These are phyloP conservation scores for Ciconia stormi DNA, from an alignment of 2,113 vertebrate genomes.

Conservation along the genomic window DNA sequence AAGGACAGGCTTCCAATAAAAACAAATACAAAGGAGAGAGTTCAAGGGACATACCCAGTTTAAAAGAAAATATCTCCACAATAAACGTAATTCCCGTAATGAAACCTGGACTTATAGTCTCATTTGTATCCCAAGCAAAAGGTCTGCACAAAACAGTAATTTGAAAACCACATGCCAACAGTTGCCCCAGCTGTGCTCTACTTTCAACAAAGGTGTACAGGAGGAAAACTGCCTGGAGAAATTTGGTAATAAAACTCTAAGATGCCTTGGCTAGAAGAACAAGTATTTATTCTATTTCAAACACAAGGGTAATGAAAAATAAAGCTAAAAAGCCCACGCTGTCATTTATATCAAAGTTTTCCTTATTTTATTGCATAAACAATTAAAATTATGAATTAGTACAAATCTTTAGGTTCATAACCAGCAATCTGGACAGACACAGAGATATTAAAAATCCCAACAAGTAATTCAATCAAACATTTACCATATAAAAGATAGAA, in stretches of 20 bases:
- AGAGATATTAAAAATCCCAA: constrained; percentile 48
- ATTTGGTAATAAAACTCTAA: neutral
- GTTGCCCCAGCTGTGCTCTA: neutral
- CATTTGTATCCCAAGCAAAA: neutral
- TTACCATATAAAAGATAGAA: constrained; percentile 26
- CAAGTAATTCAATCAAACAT: constrained; percentile 38
- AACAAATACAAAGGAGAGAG: neutral
- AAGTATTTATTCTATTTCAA: constrained; percentile 35
- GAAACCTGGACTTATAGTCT: neutral
- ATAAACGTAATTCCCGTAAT: neutral
- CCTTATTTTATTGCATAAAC: constrained; percentile 79
- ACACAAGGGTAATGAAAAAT: constrained; percentile 16
- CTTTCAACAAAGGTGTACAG: neutral
- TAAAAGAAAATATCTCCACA: neutral
- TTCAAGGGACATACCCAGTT: neutral
- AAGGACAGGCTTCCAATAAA: neutral
- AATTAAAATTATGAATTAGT: constrained; percentile 68
- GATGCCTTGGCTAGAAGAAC: constrained; percentile 35
- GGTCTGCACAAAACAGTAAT: neutral
- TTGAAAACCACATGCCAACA: neutral
- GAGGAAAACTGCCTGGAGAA: neutral
- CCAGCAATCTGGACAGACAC: constrained; percentile 59
- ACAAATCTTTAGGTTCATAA: constrained; percentile 70
- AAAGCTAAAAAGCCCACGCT: constrained; percentile 65
- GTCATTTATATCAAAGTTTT: constrained; percentile 66